These are phyloP conservation scores for Clarias laeviceps DNA, from an alignment of 2,797 vertebrate genomes.

Conservation along the genomic window DNA sequence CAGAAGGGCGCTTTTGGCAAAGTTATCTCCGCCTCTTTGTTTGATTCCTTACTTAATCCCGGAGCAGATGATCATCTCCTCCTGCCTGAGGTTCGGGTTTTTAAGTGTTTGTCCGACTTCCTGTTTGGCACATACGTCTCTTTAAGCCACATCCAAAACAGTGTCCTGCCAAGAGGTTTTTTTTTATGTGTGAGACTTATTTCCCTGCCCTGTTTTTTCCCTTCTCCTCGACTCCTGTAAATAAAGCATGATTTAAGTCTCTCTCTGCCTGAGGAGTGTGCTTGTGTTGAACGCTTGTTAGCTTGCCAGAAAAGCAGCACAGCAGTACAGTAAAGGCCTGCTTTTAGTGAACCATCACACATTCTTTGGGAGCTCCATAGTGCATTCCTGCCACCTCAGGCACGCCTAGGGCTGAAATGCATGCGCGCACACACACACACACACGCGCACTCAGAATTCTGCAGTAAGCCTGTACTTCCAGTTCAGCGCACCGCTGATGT, in stretches of 20 bases:
- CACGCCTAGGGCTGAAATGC: background rate
- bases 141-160: background rate
- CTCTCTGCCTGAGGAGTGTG: background rate
- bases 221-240: slow-evolving; percentile 8
- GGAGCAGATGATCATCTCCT: background rate
- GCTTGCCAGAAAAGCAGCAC: slow-evolving; percentile 7
- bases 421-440: background rate
- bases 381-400: slow-evolving; percentile 16
- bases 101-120: background rate
- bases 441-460: background rate
- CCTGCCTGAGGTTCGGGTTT: background rate
- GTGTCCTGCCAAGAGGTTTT: background rate
- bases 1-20: no score
- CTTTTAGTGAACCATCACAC: slow-evolving; percentile 17
- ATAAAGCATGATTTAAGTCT: slow-evolving; percentile 31
- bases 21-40: background rate
- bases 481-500: slow-evolving; percentile 9
- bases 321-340: slow-evolving; percentile 21
- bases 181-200: background rate
- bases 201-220: slow-evolving; percentile 8
- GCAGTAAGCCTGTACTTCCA: background rate
- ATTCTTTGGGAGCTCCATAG: background rate
- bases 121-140: background rate
- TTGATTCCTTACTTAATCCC: background rate
- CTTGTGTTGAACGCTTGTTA: slow-evolving; percentile 17